Base-by-base conservation (phyloP, 2,113 vertebrate genomes). In the Pogonocichla stellata region DNA sequence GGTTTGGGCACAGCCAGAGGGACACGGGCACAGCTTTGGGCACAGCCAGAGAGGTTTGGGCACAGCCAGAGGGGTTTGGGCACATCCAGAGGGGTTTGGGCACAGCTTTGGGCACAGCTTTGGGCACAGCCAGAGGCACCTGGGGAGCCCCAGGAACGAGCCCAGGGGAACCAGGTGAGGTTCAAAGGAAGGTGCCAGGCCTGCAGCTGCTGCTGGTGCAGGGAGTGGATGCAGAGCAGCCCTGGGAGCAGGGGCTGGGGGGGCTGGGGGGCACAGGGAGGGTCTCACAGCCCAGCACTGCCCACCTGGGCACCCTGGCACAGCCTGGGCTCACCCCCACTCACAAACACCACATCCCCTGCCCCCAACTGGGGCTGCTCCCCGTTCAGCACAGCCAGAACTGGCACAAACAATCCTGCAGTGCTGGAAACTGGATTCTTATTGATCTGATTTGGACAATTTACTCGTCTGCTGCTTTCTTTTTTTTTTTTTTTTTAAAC, bases 271-370 rank as follows among this genome's bases (percentile, higher is more conserved):
- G 14, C 11, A 8, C 3, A 40, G 34, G 38, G 10, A 51, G 18
- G 16, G 31, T 51, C 75, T 12, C 8, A 2, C 1, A 42, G 60
- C 24, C 40, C 23, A 16, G 0, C 51, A 18, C 40, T 5, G 33
- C 31, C 12, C 0, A 1, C 4, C 0, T 6, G 12, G 73, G 7
- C 11, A 0, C 29, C 12, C 38, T 19, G 26, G 2, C 6, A 2
- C 54, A 3, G 5, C 42, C 42, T 42, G 42, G 42, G 42, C 42
- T 42, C 34, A 29, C 4, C 24, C 25, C 0, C 0, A 2, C 7
- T 18, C 53, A 45, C 0, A 1, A 45, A 16, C 4, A 0, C 5
- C 12, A 1, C 4, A 0, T 8, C 6, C 40, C 42, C 34, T 54
- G 53, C 47, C 54, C 64, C 40, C 20, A 7, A 8, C 60, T 17